Percentiles rank a stretch among this genome's conserved stretches.
phyloP scores from a whole-genome alignment of 2,113 vertebrate species.

The Tyrannus savana region DNA sequence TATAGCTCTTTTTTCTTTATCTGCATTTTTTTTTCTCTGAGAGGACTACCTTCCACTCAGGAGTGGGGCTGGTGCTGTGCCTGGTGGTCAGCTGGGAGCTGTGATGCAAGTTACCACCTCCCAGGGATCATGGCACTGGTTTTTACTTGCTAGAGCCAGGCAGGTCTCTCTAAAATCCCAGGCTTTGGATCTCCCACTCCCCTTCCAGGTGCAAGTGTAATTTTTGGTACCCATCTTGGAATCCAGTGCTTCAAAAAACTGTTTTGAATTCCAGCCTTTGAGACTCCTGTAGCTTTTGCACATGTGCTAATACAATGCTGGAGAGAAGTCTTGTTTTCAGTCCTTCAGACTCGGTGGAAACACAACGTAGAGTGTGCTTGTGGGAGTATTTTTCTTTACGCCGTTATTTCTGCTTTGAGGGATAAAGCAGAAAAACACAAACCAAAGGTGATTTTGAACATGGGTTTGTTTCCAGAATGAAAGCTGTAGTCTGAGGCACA shows the following conservation, averaged over 20 bases:
- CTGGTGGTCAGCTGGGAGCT: not conserved
- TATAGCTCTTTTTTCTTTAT: not conserved
- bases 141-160: not conserved
- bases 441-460: not conserved
- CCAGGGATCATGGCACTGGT: not conserved
- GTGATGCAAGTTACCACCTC: not conserved
- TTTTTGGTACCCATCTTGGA: not conserved
- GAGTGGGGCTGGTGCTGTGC: not conserved
- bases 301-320: accelerated
- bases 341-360: not conserved
- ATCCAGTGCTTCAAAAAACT: not conserved
- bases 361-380: not conserved
- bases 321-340: not conserved
- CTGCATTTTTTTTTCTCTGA: not conserved
- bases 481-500: not conserved
- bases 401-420: not conserved
- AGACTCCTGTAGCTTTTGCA: not conserved
- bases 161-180: not conserved
- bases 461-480: not conserved
- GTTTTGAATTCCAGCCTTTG: not conserved
- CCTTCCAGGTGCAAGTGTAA: not conserved
- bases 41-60: not conserved
- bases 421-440: not conserved
- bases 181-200: not conserved
- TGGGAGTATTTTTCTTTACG: not conserved